A percentile compares a stretch with the other conserved stretches of the same genome.
phyloP scores from a whole-genome alignment of 2,113 vertebrate species.

The Copsychus sechellarum region DNA sequence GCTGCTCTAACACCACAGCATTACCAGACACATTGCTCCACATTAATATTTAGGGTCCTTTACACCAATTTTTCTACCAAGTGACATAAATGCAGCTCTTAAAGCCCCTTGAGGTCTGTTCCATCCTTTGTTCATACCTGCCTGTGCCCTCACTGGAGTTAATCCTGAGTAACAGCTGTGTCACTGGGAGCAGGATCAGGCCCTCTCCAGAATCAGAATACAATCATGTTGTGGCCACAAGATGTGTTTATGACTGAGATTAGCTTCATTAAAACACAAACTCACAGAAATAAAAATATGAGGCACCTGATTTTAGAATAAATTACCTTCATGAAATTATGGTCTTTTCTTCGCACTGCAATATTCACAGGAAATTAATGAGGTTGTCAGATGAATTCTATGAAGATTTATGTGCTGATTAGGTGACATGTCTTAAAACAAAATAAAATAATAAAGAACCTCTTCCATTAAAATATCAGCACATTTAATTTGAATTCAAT shows the following conservation, averaged over 20 bases:
- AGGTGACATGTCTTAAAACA: slow-evolving; percentile 58
- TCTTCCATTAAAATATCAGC: slow-evolving; percentile 63
- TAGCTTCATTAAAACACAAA: slow-evolving; percentile 51
- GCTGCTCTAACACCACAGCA: neutral
- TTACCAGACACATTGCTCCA: neutral
- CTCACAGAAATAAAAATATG: slow-evolving; percentile 16
- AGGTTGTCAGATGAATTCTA: slow-evolving; percentile 63
- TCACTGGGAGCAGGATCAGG: neutral
- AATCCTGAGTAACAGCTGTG: neutral
- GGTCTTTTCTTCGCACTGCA: slow-evolving; percentile 23
- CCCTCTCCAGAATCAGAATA: neutral
- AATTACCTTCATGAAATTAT: slow-evolving; percentile 58
- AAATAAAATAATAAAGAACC: slow-evolving; percentile 74
- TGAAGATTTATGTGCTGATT: slow-evolving; percentile 74
- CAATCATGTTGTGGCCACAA: neutral
- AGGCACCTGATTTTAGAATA: slow-evolving; percentile 62
- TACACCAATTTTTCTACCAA: neutral
- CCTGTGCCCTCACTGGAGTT: neutral
- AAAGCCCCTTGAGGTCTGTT: neutral
- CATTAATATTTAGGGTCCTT: neutral
- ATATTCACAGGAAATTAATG: slow-evolving; percentile 70
- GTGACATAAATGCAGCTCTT: neutral
- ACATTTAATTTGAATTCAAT: slow-evolving; percentile 75
- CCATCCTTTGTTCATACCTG: neutral
- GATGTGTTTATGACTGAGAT: slow-evolving; percentile 15